A percentile compares a stretch with the other conserved stretches of the same genome.
phyloP scores from a whole-genome alignment of 2,888 invertebrate genomes.

The Leptinotarsa haldemani region DNA sequence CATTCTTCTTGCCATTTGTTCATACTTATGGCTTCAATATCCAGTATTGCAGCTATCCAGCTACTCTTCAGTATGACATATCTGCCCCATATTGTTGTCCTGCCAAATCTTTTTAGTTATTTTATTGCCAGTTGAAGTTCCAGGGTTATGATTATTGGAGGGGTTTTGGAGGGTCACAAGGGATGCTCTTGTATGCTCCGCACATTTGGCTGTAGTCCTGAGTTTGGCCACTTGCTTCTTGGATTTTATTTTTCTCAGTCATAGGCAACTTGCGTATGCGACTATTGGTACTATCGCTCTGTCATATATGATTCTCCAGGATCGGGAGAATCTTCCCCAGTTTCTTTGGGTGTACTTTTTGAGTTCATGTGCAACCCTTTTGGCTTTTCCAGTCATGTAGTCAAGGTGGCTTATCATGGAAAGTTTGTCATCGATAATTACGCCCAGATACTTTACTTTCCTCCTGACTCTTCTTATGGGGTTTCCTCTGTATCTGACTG shows the following conservation, averaged over 20 bases:
- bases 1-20: no score
- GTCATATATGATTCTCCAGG: not conserved
- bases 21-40: no score
- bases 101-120: no score
- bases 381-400: not conserved
- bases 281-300: not conserved
- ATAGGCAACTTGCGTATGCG: not conserved
- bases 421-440: constrained; percentile 1
- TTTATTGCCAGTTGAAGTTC: no score
- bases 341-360: constrained; percentile 3
- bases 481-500: not conserved
- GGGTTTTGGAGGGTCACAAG: no score
- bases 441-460: not conserved
- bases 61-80: no score
- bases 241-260: not conserved
- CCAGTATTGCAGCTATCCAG: no score
- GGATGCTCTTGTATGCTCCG: not conserved
- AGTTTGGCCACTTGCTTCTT: not conserved
- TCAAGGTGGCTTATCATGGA: not conserved
- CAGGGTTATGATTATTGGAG: no score
- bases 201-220: not conserved
- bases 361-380: not conserved
- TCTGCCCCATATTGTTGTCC: no score
- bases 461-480: not conserved
- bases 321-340: not conserved